Conservation (phyloP, 1,140 invertebrate genomes). For the Oryctes rhinoceros region DNA sequence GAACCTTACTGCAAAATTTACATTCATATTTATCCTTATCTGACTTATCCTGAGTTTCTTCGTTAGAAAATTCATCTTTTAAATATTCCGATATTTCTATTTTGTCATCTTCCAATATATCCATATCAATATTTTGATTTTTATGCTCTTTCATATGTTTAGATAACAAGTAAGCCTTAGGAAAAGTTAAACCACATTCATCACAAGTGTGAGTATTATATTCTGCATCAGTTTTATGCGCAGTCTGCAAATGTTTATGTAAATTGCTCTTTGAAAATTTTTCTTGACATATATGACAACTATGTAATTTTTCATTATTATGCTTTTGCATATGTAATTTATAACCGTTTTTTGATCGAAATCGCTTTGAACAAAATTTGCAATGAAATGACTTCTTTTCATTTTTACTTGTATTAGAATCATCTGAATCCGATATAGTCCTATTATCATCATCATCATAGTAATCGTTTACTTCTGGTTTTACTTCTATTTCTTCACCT, state of each 20-base stretch:
- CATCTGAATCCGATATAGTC: conserved; percentile 45
- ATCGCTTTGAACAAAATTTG: conserved; percentile 53
- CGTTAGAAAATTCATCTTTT: conserved; percentile 38
- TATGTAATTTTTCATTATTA: conserved; percentile 53
- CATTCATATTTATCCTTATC: conserved; percentile 49
- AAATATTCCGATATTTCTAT: conserved; percentile 41
- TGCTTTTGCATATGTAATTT: conserved; percentile 58
- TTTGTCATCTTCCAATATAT: conserved; percentile 29
- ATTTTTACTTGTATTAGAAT: conserved; percentile 48
- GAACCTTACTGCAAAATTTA: conserved; percentile 53
- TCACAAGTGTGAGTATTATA: conserved; percentile 47
- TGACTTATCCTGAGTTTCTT: conserved; percentile 48
- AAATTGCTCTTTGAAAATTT: conserved; percentile 55
- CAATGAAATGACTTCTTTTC: conserved; percentile 49
- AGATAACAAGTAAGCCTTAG: conserved; percentile 47
- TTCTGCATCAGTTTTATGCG: conserved; percentile 50
- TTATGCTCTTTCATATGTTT: conserved; percentile 50
- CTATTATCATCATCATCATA: conserved; percentile 52
- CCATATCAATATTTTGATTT: background rate
- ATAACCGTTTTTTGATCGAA: conserved; percentile 54
- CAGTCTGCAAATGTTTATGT: conserved; percentile 52
- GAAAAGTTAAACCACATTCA: conserved; percentile 51
- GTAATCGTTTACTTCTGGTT: conserved; percentile 53
- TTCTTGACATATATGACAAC: conserved; percentile 54
- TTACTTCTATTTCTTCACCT: conserved; percentile 53